Evolutionary conservation across 2,797 vertebrate genomes (phyloP), one percentile per base, ranked within the genome.

Genomic region (Scyliorhinus canicula): DNA sequence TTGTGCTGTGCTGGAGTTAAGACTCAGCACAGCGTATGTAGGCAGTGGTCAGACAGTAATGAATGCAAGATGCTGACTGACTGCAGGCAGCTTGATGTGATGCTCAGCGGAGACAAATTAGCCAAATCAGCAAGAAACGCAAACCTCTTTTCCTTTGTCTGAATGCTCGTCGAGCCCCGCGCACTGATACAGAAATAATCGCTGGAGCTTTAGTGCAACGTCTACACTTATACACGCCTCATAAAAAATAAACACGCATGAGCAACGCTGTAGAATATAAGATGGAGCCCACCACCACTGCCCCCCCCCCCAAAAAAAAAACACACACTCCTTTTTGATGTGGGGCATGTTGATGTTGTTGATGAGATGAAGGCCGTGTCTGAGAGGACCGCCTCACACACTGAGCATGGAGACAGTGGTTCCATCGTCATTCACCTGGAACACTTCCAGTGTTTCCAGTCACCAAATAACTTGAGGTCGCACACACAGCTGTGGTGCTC

Each of bases 31-130:
- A 55, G 67, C 31, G 6, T 35, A 52, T 50, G 63, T 40, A 94
- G 69, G 93, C 93, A 94, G 67, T 47, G 47, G 44, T 94, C 93
- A 94, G 93, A 19, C 93, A 52, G 47, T 94, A 94, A 94, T 94
- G 35, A 52, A 94, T 74, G 40, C 93, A 94, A 94, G 67, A 94
- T 31, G 67, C 1, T 6, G 26, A 7, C 47, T 52, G 93, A 69
- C 93, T 94, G 69, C 67, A 71, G 47, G 65, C 65, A n/a, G 93
- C 47, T 16, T 9, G 93, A 52, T 0, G 67, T 31, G 93, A 74
- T 50, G 67, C 44, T 94, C 67, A 21, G 47, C 47, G 31, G 67
- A 74, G 16, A 74, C 5, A 0, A 94, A 94, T 94, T 47, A 74
- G 93, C 93, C 93, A 50, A 11, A 21, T 94, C 93, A 94, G 93